Evolutionary conservation across 1,140 invertebrate genomes (phyloP), one percentile per base, ranked within the genome.

Genomic region (Alviniconcha marisindica): DNA sequence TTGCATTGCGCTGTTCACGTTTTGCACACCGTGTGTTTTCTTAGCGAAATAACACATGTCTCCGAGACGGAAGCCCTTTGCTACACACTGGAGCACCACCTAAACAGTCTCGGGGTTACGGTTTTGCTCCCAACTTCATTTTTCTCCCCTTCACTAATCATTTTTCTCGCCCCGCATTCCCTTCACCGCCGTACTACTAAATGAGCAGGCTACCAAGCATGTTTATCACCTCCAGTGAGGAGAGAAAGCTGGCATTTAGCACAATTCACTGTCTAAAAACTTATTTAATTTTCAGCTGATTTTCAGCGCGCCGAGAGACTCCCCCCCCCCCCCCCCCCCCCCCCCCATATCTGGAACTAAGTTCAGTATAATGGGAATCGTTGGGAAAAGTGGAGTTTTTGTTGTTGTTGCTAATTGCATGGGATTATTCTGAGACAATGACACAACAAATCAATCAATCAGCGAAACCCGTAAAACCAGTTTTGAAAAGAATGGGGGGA

Each of bases 41-140:
- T 76, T 44, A 76, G 73, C 73, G 73, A 44, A 76, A 76, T 76
- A 76, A 76, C 73, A 76, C 40, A 42, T 76, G 73, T 40, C 73
- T 24, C 36, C 36, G 14, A 33, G 69, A 40, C 69, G 2, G 73
- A 42, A 44, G 14, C 40, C 24, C 31, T 40, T n/a, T 76, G 73
- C 38, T n/a, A 38, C 73, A 42, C 40, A 76, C 36, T 18, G 44
- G 44, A 42, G 36, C 18, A 38, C 38, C 33, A n/a, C 40, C 73
- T 28, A n/a, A 76, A 42, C 73, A 76, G 73, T 76, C 73, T 44
- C 73, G 42, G 73, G 38, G 40, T 42, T 44, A 51, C 1, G 73
- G 10, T 28, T 76, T 28, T 76, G 38, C 42, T 76, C 73, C 40
- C 42, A n/a, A 76, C 73, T 42, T 76, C 73, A 76, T 76, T 76